phyloP scores from a whole-genome alignment of 2,888 invertebrate species.

The Operophtera brumata region DNA sequence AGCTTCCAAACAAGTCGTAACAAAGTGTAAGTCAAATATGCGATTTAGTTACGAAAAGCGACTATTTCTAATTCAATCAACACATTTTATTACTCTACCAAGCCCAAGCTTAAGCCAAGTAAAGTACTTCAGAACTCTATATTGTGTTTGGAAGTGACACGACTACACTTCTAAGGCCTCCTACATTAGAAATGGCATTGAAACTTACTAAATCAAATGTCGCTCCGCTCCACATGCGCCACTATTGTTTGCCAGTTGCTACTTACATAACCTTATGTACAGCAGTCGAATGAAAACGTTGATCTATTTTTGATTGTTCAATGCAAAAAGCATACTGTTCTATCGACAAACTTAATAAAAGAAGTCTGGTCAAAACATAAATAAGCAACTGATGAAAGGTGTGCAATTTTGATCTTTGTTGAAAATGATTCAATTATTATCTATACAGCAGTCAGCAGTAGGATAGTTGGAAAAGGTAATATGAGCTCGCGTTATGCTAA shows the following conservation, averaged over 20 bases:
- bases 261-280: neutral
- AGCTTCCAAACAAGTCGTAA: neutral
- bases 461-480: too few relatives aligned
- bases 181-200: constrained; percentile 63
- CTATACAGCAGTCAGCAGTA: too few relatives aligned
- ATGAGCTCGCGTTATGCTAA: too few relatives aligned
- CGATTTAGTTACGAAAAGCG: neutral
- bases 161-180: constrained; percentile 62
- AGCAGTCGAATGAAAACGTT: too few relatives aligned
- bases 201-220: constrained; percentile 56
- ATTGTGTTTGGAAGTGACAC: constrained; percentile 61
- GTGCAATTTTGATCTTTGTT: too few relatives aligned
- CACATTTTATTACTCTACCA: constrained; percentile 6
- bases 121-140: constrained; percentile 38
- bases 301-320: too few relatives aligned
- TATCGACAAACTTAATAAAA: too few relatives aligned
- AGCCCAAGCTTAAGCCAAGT: too few relatives aligned
- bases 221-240: constrained; percentile 51
- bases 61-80: constrained; percentile 1
- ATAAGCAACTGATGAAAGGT: too few relatives aligned
- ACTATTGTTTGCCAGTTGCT: constrained; percentile 23
- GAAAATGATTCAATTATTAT: too few relatives aligned
- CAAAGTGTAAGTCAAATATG: neutral
- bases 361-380: too few relatives aligned
- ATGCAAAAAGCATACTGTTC: too few relatives aligned